phyloP scores from a whole-genome alignment of 2,888 invertebrate species.

The Gasteruption jaculator region DNA sequence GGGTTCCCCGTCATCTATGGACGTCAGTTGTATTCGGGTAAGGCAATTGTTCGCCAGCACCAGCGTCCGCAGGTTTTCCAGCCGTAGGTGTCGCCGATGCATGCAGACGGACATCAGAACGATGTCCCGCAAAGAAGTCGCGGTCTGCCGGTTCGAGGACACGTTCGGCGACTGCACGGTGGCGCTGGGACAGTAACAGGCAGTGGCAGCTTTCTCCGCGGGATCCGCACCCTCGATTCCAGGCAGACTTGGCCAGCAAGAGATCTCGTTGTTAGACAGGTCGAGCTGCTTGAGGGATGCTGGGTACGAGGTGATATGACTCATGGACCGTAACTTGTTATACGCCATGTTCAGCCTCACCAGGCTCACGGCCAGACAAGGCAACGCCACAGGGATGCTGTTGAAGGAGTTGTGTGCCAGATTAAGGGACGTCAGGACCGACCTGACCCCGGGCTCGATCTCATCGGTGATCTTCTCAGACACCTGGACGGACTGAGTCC shows the following conservation, averaged over 20 bases:
- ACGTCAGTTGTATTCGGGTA: slow-evolving; percentile 73
- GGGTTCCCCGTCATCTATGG: slow-evolving; percentile 72
- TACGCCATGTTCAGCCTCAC: slow-evolving; percentile 87
- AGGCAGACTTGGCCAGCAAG: slow-evolving; percentile 84
- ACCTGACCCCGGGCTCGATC: slow-evolving; percentile 57
- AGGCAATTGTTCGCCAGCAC: slow-evolving; percentile 84
- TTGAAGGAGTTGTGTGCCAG: slow-evolving; percentile 88
- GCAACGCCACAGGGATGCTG: slow-evolving; percentile 79
- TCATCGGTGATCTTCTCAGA: slow-evolving; percentile 63
- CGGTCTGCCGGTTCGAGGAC: slow-evolving; percentile 48
- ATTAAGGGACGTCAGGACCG: slow-evolving; percentile 73
- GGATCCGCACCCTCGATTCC: slow-evolving; percentile 61
- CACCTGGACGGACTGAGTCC: slow-evolving; percentile 66
- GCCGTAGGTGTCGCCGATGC: slow-evolving; percentile 76
- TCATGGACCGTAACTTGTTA: slow-evolving; percentile 64
- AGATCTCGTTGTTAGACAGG: slow-evolving; percentile 86
- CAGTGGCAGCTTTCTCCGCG: slow-evolving; percentile 63
- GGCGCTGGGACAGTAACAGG: slow-evolving; percentile 63
- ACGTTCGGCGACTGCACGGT: slow-evolving; percentile 42
- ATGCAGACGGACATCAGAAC: slow-evolving; percentile 78
- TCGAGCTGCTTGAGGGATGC: slow-evolving; percentile 86
- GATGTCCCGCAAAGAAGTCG: slow-evolving; percentile 66
- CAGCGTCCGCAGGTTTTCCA: slow-evolving; percentile 77
- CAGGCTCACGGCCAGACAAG: slow-evolving; percentile 85
- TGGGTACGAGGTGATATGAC: slow-evolving; percentile 79